These are phyloP conservation scores for Meteorus cinctellus DNA, from an alignment of 2,888 invertebrate genomes.

Conservation along the genomic window DNA sequence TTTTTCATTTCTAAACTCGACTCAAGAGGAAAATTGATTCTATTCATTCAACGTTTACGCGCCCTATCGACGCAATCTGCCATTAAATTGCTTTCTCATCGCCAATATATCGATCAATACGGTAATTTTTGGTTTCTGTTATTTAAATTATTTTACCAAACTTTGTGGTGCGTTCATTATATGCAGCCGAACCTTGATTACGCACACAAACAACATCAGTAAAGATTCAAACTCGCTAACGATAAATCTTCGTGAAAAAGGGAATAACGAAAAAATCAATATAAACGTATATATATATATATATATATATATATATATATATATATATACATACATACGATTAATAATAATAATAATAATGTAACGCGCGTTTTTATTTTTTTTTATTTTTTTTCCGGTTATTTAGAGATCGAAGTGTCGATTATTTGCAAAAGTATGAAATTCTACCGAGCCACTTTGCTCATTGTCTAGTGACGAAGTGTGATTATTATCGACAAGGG, in stretches of 20 bases:
- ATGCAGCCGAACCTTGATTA: conserved; percentile 50
- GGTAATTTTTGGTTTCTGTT: conserved; percentile 17
- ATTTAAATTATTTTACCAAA: conserved; percentile 26
- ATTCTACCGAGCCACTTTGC: conserved; percentile 67
- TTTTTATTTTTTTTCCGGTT: conserved; percentile 53
- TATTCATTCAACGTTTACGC: background rate
- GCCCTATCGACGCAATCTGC: conserved; percentile 41
- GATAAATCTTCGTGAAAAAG: conserved; percentile 45
- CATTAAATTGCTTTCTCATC: conserved; percentile 16
- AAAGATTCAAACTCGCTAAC: conserved; percentile 47
- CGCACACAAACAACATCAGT: conserved; percentile 48
- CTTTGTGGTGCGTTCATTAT: conserved; percentile 27
- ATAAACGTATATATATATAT: conserved; percentile 10
- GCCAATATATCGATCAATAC: conserved; percentile 26
- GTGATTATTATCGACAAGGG: conserved; percentile 68
- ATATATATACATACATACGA: conserved; percentile 27
- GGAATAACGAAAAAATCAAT: conserved; percentile 36
- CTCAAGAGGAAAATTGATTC: conserved; percentile 19
- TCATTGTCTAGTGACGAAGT: conserved; percentile 65
- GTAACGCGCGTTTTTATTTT: conserved; percentile 43
- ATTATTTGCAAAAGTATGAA: conserved; percentile 73
- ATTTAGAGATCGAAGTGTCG: conserved; percentile 65
- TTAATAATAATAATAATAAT: conserved; percentile 41
- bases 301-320: conserved; percentile 24
- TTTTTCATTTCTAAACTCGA: background rate